phyloP scores from a whole-genome alignment of 2,888 invertebrate species.

The Ptycholaimellus sp. region DNA sequence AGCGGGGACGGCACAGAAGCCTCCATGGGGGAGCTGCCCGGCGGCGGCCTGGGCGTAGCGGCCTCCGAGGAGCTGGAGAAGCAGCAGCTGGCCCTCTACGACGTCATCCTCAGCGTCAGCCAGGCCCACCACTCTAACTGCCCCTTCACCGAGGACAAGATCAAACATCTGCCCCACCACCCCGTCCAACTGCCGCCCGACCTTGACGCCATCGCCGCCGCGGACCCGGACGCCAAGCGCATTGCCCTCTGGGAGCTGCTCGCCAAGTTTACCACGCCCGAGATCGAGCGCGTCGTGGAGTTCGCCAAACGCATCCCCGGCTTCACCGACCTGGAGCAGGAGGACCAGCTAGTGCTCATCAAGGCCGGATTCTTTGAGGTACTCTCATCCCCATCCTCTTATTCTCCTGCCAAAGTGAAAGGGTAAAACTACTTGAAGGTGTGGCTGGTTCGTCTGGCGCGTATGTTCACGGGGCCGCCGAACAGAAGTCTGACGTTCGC shows the following conservation, averaged over 20 bases:
- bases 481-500: constrained; percentile 50
- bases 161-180: constrained; percentile 42
- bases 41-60: constrained; percentile 52
- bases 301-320: constrained; percentile 83
- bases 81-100: constrained; percentile 43
- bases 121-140: constrained; percentile 62
- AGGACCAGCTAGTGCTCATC: constrained; percentile 82
- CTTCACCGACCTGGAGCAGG: constrained; percentile 65
- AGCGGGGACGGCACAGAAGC: constrained; percentile 8
- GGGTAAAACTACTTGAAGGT: too few relatives aligned
- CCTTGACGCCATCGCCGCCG: too few relatives aligned
- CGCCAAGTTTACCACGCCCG: constrained; percentile 53
- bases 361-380: constrained; percentile 88
- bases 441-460: constrained; percentile 64
- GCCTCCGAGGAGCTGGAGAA: constrained; percentile 34
- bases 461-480: constrained; percentile 48
- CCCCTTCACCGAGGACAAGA: constrained; percentile 61
- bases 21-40: constrained; percentile 34
- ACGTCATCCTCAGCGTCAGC: constrained; percentile 51
- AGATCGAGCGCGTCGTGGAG: constrained; percentile 76
- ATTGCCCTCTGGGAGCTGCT: constrained; percentile 35
- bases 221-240: constrained; percentile 8
- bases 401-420: too few relatives aligned
- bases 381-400: too few relatives aligned
- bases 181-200: constrained; percentile 38